These are phyloP conservation scores for Burhinus oedicnemus DNA, from an alignment of 2,113 vertebrate species.

Conservation along the genomic window DNA sequence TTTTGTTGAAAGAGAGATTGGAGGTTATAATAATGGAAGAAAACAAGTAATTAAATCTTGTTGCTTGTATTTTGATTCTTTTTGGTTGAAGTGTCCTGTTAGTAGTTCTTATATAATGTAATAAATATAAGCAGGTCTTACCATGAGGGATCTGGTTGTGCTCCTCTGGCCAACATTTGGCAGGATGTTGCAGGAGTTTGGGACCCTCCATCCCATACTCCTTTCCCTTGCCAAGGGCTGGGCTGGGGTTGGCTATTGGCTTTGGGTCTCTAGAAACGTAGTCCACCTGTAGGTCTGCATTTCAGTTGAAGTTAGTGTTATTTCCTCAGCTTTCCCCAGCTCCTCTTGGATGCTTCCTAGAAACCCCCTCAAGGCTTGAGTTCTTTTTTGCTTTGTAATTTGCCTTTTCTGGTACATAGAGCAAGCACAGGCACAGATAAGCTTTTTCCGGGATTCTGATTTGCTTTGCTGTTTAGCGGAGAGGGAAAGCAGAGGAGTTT, in stretches of 20 bases:
- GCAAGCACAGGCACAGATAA: neutral
- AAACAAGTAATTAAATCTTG: neutral
- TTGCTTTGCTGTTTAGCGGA: neutral
- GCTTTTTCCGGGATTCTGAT: neutral
- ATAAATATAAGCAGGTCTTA: neutral
- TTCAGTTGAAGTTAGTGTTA: neutral
- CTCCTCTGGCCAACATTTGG: neutral
- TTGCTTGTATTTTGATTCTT: neutral
- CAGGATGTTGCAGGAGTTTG: neutral
- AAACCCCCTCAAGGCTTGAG: neutral
- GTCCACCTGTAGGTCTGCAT: neutral
- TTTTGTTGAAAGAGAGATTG: neutral
- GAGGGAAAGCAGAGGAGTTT: neutral
- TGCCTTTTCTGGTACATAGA: neutral
- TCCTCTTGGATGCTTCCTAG: neutral
- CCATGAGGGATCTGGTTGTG: neutral
- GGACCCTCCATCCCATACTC: neutral
- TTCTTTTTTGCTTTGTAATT: neutral
- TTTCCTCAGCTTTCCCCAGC: neutral
- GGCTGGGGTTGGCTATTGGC: neutral
- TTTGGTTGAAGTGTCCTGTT: neutral
- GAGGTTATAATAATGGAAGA: neutral
- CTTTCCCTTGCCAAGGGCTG: neutral
- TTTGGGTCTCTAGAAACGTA: neutral
- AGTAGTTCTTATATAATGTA: neutral